phyloP scores from a whole-genome alignment of 2,888 invertebrate species.

The Drosophila mulleri region DNA sequence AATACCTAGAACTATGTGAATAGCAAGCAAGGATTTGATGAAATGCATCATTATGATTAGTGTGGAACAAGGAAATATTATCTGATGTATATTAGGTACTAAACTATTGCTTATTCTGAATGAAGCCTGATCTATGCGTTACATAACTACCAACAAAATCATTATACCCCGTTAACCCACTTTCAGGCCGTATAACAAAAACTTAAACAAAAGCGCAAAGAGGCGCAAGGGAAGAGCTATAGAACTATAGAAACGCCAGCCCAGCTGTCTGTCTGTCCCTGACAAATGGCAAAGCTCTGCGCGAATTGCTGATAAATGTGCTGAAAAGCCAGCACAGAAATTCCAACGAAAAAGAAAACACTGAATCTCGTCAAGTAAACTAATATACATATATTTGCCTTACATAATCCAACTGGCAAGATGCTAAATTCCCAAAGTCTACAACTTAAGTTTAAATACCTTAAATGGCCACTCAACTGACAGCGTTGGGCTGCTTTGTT shows the following conservation, averaged over 20 bases:
- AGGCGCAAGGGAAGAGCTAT: constrained; percentile 4
- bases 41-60: too few relatives aligned
- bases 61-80: too few relatives aligned
- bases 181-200: neutral
- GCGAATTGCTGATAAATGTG: constrained; percentile 69
- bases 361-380: constrained; percentile 1
- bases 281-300: constrained; percentile 52
- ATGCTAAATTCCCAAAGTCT: neutral
- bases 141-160: neutral
- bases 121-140: neutral
- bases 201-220: constrained; percentile 12
- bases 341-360: neutral
- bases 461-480: constrained; percentile 7
- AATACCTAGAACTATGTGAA: neutral
- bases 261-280: constrained; percentile 29
- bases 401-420: neutral
- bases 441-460: neutral
- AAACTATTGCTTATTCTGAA: too few relatives aligned
- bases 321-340: constrained; percentile 17
- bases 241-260: neutral
- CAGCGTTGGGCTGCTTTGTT: neutral
- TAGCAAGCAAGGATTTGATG: neutral
- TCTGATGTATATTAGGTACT: accelerated
- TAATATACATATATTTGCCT: neutral
- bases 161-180: neutral